Evolutionary conservation across 2,888 invertebrate genomes (phyloP).

Genomic region (Sarcophaga subvicina): DNA sequence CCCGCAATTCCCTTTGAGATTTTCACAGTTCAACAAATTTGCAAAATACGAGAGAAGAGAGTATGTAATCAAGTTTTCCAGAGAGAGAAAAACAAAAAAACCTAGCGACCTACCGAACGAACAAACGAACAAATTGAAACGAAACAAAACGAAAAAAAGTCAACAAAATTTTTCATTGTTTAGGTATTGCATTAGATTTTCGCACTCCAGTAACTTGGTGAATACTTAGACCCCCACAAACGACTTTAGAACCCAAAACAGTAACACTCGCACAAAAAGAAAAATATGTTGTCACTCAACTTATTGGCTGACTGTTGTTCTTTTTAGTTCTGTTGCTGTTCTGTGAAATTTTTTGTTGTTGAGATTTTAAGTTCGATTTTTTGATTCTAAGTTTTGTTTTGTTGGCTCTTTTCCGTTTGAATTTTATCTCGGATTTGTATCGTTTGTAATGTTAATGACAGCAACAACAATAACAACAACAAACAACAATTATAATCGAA

Average conservation of each 20-base stretch:
- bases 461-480: neutral
- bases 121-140: neutral
- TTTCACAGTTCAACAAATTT: slow-evolving; percentile 54
- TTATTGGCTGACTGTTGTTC: slow-evolving; percentile 34
- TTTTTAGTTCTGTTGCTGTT: slow-evolving; percentile 20
- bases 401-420: neutral
- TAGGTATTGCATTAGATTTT: slow-evolving; percentile 28
- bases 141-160: slow-evolving; percentile 16
- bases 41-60: slow-evolving; percentile 15
- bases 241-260: neutral
- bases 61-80: slow-evolving; percentile 57
- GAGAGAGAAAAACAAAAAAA: neutral
- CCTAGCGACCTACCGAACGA: no score
- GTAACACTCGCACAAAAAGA: slow-evolving; percentile 64
- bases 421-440: slow-evolving; percentile 34
- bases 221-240: slow-evolving; percentile 23
- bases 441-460: slow-evolving; percentile 33
- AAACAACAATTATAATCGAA: slow-evolving; percentile 44
- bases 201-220: slow-evolving; percentile 65
- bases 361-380: slow-evolving; percentile 32
- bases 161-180: slow-evolving; percentile 62
- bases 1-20: slow-evolving; percentile 49
- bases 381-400: slow-evolving; percentile 39
- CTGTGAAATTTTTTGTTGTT: neutral
- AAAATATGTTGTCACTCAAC: slow-evolving; percentile 69